A percentile compares a stretch with the other conserved stretches of the same genome.
Conservation (phyloP, 2,113 vertebrate genomes). For the Lepisosteus osseus region DNA sequence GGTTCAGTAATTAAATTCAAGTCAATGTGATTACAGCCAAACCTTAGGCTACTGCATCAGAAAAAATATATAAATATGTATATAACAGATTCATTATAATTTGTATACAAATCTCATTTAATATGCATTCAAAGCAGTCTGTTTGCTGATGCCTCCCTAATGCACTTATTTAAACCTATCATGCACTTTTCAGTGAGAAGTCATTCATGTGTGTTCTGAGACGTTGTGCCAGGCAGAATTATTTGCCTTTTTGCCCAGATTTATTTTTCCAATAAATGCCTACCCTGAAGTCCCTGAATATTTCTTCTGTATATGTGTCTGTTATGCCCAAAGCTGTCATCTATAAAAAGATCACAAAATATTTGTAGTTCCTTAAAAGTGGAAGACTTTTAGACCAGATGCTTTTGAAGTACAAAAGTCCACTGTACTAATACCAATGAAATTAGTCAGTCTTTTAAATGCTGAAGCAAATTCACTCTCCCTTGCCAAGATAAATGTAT, state of each 20-base stretch:
- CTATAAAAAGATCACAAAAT: conserved; percentile 14
- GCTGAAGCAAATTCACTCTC: too few relatives aligned
- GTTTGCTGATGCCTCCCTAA: not conserved
- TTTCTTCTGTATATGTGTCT: not conserved
- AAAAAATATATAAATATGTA: too few relatives aligned
- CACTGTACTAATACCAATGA: not conserved
- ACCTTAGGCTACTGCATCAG: too few relatives aligned
- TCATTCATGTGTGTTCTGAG: not conserved
- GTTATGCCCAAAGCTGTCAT: conserved; percentile 2
- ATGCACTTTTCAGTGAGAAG: not conserved
- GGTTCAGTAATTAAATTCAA: too few relatives aligned
- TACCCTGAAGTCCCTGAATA: not conserved
- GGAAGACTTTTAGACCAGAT: too few relatives aligned
- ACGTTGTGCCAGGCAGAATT: too few relatives aligned
- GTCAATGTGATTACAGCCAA: too few relatives aligned
- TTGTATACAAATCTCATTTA: too few relatives aligned
- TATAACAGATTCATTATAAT: too few relatives aligned
- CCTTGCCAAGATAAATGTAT: not conserved
- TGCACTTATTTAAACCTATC: not conserved
- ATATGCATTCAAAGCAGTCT: too few relatives aligned
- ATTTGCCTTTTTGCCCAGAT: not conserved
- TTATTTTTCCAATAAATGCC: not conserved
- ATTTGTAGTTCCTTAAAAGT: not conserved
- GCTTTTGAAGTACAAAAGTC: not conserved
- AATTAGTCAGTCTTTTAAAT: not conserved